Base-by-base conservation (phyloP, 92 coral and sea anemone genomes). In the Porites divaricata region DNA sequence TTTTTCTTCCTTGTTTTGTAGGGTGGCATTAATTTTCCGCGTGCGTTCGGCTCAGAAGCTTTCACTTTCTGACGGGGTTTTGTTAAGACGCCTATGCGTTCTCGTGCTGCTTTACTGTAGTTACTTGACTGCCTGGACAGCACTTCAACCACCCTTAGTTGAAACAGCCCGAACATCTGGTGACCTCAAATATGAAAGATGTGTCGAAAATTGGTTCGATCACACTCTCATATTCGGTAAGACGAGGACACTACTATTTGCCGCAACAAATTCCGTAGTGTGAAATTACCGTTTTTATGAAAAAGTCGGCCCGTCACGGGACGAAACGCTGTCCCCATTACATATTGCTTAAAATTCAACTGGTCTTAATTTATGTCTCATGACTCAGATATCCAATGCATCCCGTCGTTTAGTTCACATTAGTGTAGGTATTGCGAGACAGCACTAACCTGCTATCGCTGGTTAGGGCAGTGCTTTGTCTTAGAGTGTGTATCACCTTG, bases 31-130 rank as follows among this genome's bases (percentile, higher is more conserved):
- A 74, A 96, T 94, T 62, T 96, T 96, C 67, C 98, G 95, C 35
- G 98, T 93, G 14, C 93, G 95, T 8, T 91, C 98, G 14, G 98
- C 98, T 13, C 95, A 92, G 90, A 90, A 89, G 88, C 88, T 95
- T 49, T 92, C 92, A 17, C 75, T 95, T 50, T 79, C 98, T 56
- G 98, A 95, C 78, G 88, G 73, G n/a, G 72, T 87, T 72, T 72
- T 95, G 77, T 72, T 95, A 67, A 89, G 86, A 57, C 94, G 93
- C 50, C 79, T 95, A 28, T 21, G 80, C 45, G 45, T 86, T 14
- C 83, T 95, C 77, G 67, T 95, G 19, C 64, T 86, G 23, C 79
- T 88, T 12, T 89, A 91, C 77, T 56, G 85, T 68, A 56, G 89
- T 67, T 95, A 90, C 54, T 85, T 95, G 68, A 78, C 95, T 57